Evolutionary conservation across 2,797 vertebrate genomes (phyloP).

Genomic region (Sebastiscus tertius): DNA sequence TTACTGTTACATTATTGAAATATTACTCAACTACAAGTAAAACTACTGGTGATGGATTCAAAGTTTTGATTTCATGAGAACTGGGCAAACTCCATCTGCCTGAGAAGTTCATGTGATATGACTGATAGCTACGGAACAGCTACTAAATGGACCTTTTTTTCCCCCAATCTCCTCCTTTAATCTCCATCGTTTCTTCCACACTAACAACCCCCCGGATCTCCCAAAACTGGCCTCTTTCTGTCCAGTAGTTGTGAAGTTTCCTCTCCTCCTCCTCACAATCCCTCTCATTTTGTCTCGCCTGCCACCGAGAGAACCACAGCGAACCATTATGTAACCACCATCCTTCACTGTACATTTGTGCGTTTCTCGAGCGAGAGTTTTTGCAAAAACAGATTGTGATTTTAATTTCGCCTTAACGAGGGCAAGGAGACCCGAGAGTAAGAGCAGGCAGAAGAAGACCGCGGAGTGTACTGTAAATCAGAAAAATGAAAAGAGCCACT

Average conservation of each 20-base stretch:
- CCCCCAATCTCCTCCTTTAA: neutral
- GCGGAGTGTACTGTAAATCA: neutral
- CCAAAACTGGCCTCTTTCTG: neutral
- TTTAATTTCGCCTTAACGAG: constrained; percentile 50
- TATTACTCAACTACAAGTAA: no score
- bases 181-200: neutral
- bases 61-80: neutral
- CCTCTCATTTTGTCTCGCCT: neutral
- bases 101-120: neutral
- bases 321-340: neutral
- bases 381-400: constrained; percentile 8
- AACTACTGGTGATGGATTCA: neutral
- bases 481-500: constrained; percentile 33
- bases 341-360: neutral
- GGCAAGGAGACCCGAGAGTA: constrained; percentile 33
- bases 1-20: no score
- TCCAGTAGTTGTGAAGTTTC: neutral
- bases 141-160: neutral
- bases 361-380: neutral
- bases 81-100: neutral
- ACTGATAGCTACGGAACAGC: neutral
- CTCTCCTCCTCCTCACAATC: neutral
- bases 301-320: neutral
- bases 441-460: neutral
- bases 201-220: neutral